Conservation (phyloP, 2,888 invertebrate species). For the Hartigia nigra region DNA sequence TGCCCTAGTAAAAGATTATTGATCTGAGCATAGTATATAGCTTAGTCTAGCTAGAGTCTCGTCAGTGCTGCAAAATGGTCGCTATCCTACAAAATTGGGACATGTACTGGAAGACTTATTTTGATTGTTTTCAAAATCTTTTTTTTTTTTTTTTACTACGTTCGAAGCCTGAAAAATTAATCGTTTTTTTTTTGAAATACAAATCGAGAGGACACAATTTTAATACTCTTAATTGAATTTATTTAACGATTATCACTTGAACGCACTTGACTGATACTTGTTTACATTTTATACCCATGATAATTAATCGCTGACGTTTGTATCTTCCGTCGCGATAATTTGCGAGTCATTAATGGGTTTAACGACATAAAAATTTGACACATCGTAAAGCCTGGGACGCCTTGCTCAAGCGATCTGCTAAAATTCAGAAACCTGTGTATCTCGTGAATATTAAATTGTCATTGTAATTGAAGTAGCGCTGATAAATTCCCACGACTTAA, state of each 20-base stretch:
- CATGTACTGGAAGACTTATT: background rate
- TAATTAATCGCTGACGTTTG: too few species aligned
- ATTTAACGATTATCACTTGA: too few species aligned
- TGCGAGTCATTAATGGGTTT: too few species aligned
- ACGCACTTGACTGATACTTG: too few species aligned
- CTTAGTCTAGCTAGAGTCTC: background rate
- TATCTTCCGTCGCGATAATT: too few species aligned
- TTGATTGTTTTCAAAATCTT: background rate
- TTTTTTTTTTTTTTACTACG: background rate
- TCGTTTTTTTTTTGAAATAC: background rate
- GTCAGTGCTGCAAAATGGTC: background rate
- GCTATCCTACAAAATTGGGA: background rate
- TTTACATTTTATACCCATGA: too few species aligned
- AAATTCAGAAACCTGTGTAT: background rate
- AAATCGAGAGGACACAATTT: background rate
- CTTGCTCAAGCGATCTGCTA: background rate
- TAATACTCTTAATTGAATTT: too few species aligned
- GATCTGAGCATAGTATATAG: background rate
- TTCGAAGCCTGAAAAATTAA: background rate
- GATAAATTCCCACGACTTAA: background rate
- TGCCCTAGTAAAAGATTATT: background rate
- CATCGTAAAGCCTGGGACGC: background rate
- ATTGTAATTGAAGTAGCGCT: background rate
- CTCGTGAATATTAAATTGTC: background rate
- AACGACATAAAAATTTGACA: background rate